Conservation (phyloP, 2,888 invertebrate genomes). For the Diarsia rubi region DNA sequence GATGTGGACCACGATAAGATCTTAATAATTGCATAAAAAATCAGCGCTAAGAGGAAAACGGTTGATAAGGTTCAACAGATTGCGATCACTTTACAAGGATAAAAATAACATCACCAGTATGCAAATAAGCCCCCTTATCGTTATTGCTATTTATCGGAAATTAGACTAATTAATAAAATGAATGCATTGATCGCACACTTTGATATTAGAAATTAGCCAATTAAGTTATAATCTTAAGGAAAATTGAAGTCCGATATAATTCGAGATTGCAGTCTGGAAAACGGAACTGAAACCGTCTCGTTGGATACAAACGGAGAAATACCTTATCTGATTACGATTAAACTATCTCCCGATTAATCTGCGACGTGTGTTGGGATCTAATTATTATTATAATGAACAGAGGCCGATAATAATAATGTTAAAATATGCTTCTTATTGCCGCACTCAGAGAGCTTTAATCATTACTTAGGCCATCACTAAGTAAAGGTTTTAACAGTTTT, state of each 20-base stretch:
- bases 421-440: constrained; percentile 15
- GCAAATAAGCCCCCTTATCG: not conserved
- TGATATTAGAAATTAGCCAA: constrained; percentile 15
- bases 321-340: constrained; percentile 36
- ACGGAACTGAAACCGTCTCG: constrained; percentile 18
- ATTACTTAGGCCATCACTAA: too few species aligned
- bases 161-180: not conserved
- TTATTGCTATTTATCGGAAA: not conserved
- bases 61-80: constrained; percentile 15
- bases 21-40: not conserved
- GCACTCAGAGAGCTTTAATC: too few species aligned
- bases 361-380: constrained; percentile 29
- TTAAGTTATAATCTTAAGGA: constrained; percentile 32
- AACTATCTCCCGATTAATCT: constrained; percentile 47
- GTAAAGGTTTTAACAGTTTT: too few species aligned
- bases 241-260: constrained; percentile 31
- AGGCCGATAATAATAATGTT: constrained; percentile 17
- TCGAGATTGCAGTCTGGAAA: constrained; percentile 20
- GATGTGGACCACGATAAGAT: constrained; percentile 2
- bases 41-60: constrained; percentile 5
- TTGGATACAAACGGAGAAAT: constrained; percentile 26
- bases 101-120: constrained; percentile 11
- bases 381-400: constrained; percentile 25
- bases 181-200: constrained; percentile 6
- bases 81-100: not conserved